phyloP scores from a whole-genome alignment of 1,140 invertebrate genomes.

The Harpegnathos saltator region DNA sequence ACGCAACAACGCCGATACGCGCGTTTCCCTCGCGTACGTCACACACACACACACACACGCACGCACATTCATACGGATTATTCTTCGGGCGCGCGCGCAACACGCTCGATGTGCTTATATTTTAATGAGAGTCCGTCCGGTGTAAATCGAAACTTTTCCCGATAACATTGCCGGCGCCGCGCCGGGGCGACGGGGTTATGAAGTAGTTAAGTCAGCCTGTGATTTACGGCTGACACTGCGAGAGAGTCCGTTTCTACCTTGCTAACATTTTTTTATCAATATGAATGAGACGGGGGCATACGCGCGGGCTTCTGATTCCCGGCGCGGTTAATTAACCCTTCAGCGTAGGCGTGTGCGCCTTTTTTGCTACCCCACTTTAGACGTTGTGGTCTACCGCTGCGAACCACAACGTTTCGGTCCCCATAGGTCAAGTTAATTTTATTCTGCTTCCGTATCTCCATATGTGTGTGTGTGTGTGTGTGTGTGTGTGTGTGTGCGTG shows the following conservation, averaged over 20 bases:
- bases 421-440: too few species aligned
- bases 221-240: conserved; percentile 66
- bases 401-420: too few species aligned
- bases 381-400: too few species aligned
- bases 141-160: conserved; percentile 67
- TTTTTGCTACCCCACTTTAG: too few species aligned
- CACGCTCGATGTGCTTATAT: conserved; percentile 64
- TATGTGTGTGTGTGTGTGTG: too few species aligned
- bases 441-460: too few species aligned
- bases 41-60: too few species aligned
- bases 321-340: conserved; percentile 31
- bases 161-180: conserved; percentile 66
- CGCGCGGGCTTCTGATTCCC: background rate
- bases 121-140: conserved; percentile 61
- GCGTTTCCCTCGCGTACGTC: too few species aligned
- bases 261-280: conserved; percentile 29
- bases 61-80: conserved; percentile 42
- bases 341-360: too few species aligned
- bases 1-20: too few species aligned
- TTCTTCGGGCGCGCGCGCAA: conserved; percentile 62
- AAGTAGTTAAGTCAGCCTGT: conserved; percentile 70
- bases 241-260: conserved; percentile 54
- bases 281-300: background rate
- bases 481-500: too few species aligned
- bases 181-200: conserved; percentile 65